Evolutionary conservation across 1,140 invertebrate species (phyloP).

Genomic region (Gyrodactylus salaris): DNA sequence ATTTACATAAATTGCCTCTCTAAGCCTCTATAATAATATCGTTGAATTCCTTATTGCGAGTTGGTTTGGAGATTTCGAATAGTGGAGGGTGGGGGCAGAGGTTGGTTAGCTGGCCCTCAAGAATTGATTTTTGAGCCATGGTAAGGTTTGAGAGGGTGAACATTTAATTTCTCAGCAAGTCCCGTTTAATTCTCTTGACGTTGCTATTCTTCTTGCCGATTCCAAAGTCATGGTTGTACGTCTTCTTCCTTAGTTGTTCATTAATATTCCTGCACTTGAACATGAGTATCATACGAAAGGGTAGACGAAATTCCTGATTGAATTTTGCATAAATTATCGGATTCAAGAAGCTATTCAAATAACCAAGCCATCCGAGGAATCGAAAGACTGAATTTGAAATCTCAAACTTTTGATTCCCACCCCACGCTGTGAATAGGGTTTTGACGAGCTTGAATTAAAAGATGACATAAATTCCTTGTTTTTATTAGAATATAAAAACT

Average conservation of each 20-base stretch:
- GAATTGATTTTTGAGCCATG: too few species aligned
- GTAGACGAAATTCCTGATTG: slow-evolving; percentile 24
- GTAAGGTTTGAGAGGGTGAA: too few species aligned
- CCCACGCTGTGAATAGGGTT: background rate
- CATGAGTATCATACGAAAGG: slow-evolving; percentile 24
- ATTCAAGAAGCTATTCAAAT: slow-evolving; percentile 14
- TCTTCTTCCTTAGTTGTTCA: slow-evolving; percentile 8
- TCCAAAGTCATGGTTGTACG: background rate
- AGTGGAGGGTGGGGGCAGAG: too few species aligned
- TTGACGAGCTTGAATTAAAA: background rate
- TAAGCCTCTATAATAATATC: too few species aligned
- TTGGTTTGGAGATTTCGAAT: too few species aligned
- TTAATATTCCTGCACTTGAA: slow-evolving; percentile 22
- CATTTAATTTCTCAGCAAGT: background rate
- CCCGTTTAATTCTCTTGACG: background rate
- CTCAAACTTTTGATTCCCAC: background rate
- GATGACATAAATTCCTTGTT: too few species aligned
- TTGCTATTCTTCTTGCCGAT: too few species aligned
- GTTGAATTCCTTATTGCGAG: too few species aligned
- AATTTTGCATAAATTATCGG: slow-evolving; percentile 26
- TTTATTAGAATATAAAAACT: too few species aligned
- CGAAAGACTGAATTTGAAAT: background rate
- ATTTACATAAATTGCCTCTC: too few species aligned
- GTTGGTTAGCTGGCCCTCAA: too few species aligned
- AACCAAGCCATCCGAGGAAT: background rate